Conservation (phyloP, 2,797 vertebrate species). For the Falco cherrug region DNA sequence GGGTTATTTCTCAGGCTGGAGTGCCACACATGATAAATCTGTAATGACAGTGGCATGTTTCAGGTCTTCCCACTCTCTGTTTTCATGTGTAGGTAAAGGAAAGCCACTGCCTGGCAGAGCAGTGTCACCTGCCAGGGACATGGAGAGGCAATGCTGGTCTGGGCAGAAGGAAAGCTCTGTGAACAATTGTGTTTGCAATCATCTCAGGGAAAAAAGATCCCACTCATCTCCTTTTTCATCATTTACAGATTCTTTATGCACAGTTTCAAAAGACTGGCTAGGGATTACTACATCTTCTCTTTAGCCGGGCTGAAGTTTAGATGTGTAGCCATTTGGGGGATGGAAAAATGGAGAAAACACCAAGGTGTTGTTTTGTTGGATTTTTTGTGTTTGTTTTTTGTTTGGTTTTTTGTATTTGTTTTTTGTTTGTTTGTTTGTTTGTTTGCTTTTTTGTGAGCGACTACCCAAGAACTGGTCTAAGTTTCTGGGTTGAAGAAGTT, state of each 20-base stretch:
- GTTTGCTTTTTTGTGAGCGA: neutral
- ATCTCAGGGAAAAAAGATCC: constrained; percentile 27
- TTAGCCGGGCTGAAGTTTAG: constrained; percentile 32
- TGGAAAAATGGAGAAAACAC: neutral
- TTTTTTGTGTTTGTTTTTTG: too few relatives aligned
- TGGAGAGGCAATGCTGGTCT: neutral
- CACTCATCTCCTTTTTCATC: constrained; percentile 51
- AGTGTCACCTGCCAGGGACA: accelerated
- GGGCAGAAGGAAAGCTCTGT: neutral
- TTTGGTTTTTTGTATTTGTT: too few relatives aligned
- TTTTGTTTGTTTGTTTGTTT: neutral
- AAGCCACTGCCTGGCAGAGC: neutral
- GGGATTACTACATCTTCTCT: constrained; percentile 55
- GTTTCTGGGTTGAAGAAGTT: neutral
- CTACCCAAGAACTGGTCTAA: neutral
- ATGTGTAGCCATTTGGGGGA: neutral
- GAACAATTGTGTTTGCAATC: neutral
- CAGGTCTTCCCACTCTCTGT: neutral
- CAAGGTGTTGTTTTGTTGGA: too few relatives aligned
- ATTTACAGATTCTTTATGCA: constrained; percentile 38
- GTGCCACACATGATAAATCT: accelerated
- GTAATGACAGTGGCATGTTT: neutral
- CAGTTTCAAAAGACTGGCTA: constrained; percentile 41
- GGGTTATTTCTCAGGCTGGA: neutral
- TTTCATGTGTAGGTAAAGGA: neutral